Evolutionary conservation across 2,113 vertebrate species (phyloP).

Genomic region (Herpetotheres cachinnans): DNA sequence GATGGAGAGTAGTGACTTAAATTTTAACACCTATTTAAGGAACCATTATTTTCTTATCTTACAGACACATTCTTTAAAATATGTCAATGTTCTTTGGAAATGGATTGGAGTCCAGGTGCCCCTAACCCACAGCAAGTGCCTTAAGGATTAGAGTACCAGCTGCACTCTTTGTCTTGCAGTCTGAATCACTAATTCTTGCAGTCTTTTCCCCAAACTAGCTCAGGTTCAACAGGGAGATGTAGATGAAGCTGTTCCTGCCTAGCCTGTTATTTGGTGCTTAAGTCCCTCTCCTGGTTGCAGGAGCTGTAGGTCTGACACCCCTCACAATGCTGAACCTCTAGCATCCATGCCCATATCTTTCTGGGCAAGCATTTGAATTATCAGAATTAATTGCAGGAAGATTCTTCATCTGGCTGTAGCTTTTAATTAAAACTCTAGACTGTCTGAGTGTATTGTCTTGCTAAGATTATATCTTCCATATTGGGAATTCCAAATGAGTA

Average conservation of each 20-base stretch:
- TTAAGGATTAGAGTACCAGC: background rate
- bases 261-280: background rate
- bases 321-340: background rate
- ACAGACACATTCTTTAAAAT: background rate
- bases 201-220: background rate
- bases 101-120: background rate
- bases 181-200: background rate
- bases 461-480: background rate
- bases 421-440: conserved; percentile 28
- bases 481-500: conserved; percentile 27
- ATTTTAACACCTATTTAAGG: background rate
- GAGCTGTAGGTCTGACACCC: background rate
- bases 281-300: background rate
- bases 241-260: background rate
- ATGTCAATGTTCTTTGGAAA: background rate
- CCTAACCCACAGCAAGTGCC: background rate
- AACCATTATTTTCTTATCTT: background rate
- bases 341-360: background rate
- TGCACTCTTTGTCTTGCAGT: background rate
- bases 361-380: background rate
- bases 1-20: background rate
- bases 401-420: background rate
- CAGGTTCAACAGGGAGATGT: background rate
- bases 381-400: background rate
- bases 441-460: background rate